Percentiles rank a stretch among this genome's conserved stretches.
These are phyloP conservation scores for Sardinella longiceps DNA, from an alignment of 2,797 vertebrate species.

Conservation along the genomic window DNA sequence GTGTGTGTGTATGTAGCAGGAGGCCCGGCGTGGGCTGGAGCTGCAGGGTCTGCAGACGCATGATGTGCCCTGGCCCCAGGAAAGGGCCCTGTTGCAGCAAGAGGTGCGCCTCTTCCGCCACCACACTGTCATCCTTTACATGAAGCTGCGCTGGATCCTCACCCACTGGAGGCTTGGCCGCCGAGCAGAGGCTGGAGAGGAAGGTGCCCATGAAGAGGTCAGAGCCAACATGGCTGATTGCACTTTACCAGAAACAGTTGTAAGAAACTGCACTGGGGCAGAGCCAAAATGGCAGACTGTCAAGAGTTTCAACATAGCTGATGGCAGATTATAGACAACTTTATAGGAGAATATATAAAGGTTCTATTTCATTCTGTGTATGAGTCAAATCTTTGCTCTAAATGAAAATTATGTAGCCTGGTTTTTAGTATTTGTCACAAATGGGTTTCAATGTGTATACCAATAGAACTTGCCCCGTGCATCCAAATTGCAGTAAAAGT, in stretches of 20 bases:
- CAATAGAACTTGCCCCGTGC: too few relatives aligned
- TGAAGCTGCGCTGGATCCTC: slow-evolving; percentile 92
- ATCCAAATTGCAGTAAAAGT: too few relatives aligned
- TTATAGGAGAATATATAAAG: too few relatives aligned
- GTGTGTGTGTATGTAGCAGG: slow-evolving; percentile 78
- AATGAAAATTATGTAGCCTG: too few relatives aligned
- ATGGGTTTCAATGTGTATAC: too few relatives aligned
- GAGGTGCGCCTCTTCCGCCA: slow-evolving; percentile 89
- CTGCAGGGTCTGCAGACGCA: slow-evolving; percentile 87
- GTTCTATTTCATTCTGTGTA: too few relatives aligned
- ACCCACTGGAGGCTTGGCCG: slow-evolving; percentile 88
- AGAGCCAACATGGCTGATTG: slow-evolving; percentile 30
- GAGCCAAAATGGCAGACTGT: neutral
- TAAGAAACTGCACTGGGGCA: neutral
- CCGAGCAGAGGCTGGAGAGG: slow-evolving; percentile 72
- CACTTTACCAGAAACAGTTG: neutral
- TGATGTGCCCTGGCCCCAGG: slow-evolving; percentile 86
- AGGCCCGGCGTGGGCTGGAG: slow-evolving; percentile 82
- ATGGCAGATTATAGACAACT: neutral
- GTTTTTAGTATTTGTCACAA: too few relatives aligned
- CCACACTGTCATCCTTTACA: slow-evolving; percentile 89
- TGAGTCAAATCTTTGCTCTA: too few relatives aligned
- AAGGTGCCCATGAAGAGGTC: slow-evolving; percentile 79
- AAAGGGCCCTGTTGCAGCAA: slow-evolving; percentile 84
- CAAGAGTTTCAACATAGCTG: neutral